These are phyloP conservation scores for Acheta domesticus DNA, from an alignment of 2,888 invertebrate species.

Conservation along the genomic window DNA sequence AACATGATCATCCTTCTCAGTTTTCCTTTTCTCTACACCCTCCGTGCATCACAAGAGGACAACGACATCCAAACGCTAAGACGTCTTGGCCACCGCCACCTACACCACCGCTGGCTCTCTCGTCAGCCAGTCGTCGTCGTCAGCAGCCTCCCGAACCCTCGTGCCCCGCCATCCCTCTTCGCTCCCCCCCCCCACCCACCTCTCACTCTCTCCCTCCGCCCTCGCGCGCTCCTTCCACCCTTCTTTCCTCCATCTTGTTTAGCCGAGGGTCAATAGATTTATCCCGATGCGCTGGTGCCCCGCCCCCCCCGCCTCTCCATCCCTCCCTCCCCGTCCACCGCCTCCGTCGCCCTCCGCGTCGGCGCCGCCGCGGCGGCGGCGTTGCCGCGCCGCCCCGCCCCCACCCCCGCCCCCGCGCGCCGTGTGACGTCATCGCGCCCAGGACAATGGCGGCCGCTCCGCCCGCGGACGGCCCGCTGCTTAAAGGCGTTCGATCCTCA, in stretches of 20 bases:
- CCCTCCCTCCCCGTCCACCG: slow-evolving; percentile 33
- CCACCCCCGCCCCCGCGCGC: slow-evolving; percentile 19
- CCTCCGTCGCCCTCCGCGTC: slow-evolving; percentile 33
- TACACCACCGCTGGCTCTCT: too few relatives aligned
- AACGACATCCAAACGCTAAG: too few relatives aligned
- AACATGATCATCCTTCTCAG: too few relatives aligned
- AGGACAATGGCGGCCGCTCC: background rate
- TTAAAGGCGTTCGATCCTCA: too few relatives aligned
- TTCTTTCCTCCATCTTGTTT: slow-evolving; percentile 30
- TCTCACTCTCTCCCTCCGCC: background rate
- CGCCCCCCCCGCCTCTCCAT: slow-evolving; percentile 37
- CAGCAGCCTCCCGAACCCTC: too few relatives aligned
- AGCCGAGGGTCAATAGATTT: slow-evolving; percentile 29
- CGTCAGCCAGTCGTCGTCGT: too few relatives aligned
- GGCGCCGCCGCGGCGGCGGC: slow-evolving; percentile 33
- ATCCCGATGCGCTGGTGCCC: slow-evolving; percentile 44
- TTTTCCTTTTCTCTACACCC: too few relatives aligned
- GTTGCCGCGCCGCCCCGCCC: slow-evolving; percentile 36
- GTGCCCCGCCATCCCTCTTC: too few relatives aligned
- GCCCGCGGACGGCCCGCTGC: too few relatives aligned
- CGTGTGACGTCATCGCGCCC: background rate
- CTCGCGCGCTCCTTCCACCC: background rate
- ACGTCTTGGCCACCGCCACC: too few relatives aligned
- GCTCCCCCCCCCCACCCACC: background rate
- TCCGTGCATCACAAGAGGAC: too few relatives aligned